phyloP scores from a whole-genome alignment of 2,888 invertebrate species.

The Trissoscelio sp. region DNA sequence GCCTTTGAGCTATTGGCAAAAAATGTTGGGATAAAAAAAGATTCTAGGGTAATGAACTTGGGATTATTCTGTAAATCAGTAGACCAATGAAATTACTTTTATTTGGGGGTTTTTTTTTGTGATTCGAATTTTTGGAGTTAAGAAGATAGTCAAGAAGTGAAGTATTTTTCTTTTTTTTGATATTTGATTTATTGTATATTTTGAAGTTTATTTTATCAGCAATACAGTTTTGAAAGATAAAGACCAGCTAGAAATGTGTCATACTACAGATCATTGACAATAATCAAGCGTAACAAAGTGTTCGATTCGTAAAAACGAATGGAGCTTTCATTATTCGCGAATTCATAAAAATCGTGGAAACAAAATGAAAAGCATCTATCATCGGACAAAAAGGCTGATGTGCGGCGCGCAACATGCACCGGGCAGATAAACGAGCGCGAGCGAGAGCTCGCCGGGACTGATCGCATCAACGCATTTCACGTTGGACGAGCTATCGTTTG shows the following conservation, averaged over 20 bases:
- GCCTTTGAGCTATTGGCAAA: conserved; percentile 30
- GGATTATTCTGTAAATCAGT: too few relatives aligned
- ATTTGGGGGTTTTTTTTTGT: too few relatives aligned
- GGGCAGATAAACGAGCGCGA: conserved; percentile 35
- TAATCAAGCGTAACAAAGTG: conserved; percentile 34
- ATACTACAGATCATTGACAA: conserved; percentile 1
- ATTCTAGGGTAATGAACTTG: too few relatives aligned
- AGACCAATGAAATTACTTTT: too few relatives aligned
- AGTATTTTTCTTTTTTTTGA: too few relatives aligned
- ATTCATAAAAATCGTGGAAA: conserved; percentile 55
- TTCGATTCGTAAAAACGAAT: conserved; percentile 15
- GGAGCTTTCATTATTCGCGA: conserved; percentile 45
- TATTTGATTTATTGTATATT: too few relatives aligned
- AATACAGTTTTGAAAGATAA: too few relatives aligned
- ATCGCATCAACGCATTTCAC: conserved; percentile 67
- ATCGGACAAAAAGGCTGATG: conserved; percentile 57
- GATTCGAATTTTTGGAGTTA: too few relatives aligned
- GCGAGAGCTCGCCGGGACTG: conserved; percentile 53
- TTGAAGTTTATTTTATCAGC: too few relatives aligned
- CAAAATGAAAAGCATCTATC: conserved; percentile 69
- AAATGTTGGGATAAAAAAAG: conserved; percentile 29
- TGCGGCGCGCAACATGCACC: conserved; percentile 32
- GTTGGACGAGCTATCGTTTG: conserved; percentile 65
- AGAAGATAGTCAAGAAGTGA: too few relatives aligned
- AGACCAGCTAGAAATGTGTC: neutral